Conservation (phyloP, 2,888 invertebrate species). For the Pharmacophagus antenor region DNA sequence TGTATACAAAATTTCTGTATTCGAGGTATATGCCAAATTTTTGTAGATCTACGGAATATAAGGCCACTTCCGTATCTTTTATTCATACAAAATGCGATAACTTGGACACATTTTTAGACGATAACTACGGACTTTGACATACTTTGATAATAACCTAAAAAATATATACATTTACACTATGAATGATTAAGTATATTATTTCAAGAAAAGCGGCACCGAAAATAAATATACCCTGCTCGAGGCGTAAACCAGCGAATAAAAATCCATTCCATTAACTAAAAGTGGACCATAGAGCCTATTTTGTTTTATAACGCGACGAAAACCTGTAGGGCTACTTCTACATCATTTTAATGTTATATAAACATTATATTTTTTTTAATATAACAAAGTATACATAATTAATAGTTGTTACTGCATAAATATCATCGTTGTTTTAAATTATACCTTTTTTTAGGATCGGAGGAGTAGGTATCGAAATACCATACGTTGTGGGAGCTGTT, state of each 20-base stretch:
- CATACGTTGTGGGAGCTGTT: too few species aligned
- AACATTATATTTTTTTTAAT: neutral
- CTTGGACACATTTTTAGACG: neutral
- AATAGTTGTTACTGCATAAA: too few species aligned
- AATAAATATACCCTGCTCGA: slow-evolving; percentile 34
- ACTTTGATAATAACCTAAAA: slow-evolving; percentile 21
- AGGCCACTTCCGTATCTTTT: slow-evolving; percentile 11
- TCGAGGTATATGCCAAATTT: neutral
- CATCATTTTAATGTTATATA: neutral
- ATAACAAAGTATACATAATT: neutral
- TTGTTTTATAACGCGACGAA: slow-evolving; percentile 45
- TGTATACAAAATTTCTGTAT: neutral
- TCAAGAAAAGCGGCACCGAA: slow-evolving; percentile 22
- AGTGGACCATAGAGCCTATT: slow-evolving; percentile 50
- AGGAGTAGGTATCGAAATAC: too few species aligned
- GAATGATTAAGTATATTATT: slow-evolving; percentile 36
- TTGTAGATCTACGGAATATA: neutral
- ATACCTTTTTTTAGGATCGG: too few species aligned
- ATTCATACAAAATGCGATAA: slow-evolving; percentile 11
- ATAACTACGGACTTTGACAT: slow-evolving; percentile 8
- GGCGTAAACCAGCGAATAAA: slow-evolving; percentile 41
- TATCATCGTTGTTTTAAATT: neutral
- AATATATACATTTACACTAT: slow-evolving; percentile 25
- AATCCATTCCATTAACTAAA: slow-evolving; percentile 56
- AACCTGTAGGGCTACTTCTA: neutral